Evolutionary conservation across 2,797 vertebrate genomes (phyloP).

Genomic region (Craterocephalus amniculus): DNA sequence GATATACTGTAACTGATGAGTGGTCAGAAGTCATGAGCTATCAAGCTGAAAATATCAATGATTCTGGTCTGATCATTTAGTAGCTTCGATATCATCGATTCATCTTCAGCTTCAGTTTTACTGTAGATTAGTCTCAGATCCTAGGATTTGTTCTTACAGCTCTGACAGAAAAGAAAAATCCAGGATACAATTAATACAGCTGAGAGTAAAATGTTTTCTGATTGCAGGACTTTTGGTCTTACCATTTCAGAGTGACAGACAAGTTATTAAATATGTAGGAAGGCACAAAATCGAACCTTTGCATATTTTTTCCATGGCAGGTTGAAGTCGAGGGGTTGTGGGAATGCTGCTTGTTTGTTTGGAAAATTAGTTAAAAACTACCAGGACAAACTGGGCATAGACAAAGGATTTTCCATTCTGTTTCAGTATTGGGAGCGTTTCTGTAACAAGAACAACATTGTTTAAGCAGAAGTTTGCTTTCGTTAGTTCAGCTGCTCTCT

Average conservation of each 20-base stretch:
- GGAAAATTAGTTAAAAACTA: too few species aligned
- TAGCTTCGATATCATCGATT: background rate
- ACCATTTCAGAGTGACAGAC: background rate
- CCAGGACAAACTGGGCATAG: too few species aligned
- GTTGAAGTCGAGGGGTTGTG: too few species aligned
- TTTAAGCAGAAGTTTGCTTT: too few species aligned
- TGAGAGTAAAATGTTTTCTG: conserved; percentile 1
- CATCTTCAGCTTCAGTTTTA: conserved; percentile 21
- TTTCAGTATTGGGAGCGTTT: too few species aligned
- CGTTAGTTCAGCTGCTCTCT: too few species aligned
- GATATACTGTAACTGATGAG: background rate
- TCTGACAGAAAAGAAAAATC: background rate
- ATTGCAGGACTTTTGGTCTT: background rate
- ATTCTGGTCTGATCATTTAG: background rate
- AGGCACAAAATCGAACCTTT: background rate
- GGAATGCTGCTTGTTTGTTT: too few species aligned
- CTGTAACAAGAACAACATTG: too few species aligned
- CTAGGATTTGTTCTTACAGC: background rate
- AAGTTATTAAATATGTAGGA: background rate
- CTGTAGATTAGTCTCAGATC: background rate
- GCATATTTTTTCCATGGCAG: background rate
- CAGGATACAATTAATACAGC: background rate
- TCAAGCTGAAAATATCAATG: background rate
- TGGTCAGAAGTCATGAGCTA: background rate
- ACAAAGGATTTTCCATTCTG: too few species aligned